These are phyloP conservation scores for Pogonocherus hispidulus DNA, from an alignment of 2,888 invertebrate genomes.

Conservation along the genomic window DNA sequence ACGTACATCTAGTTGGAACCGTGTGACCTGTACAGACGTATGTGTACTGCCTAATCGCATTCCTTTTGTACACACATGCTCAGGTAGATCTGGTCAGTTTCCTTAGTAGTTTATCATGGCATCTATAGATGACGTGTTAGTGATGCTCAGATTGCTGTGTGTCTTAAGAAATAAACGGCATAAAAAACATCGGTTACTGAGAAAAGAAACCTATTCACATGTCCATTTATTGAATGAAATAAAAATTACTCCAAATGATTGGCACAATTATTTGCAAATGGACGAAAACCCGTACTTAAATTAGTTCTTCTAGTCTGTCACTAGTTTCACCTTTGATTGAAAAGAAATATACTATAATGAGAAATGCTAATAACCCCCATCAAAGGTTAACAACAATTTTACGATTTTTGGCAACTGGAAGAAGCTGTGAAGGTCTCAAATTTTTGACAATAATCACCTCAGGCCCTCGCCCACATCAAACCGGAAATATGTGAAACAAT, in stretches of 20 bases:
- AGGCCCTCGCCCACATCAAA: background rate
- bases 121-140: background rate
- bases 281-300: background rate
- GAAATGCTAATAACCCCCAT: background rate
- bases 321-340: background rate
- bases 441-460: background rate
- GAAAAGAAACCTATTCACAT: constrained; percentile 5
- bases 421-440: background rate
- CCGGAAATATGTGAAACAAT: background rate
- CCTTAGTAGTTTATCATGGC: background rate
- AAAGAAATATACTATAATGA: constrained; percentile 11
- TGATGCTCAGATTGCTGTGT: background rate
- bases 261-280: constrained; percentile 3
- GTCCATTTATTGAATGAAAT: background rate
- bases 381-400: background rate
- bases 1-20: background rate
- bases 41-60: background rate
- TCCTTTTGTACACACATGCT: background rate
- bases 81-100: background rate
- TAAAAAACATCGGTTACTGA: background rate
- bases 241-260: constrained; percentile 1
- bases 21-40: background rate
- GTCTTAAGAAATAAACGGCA: too few species aligned
- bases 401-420: constrained; percentile 5
- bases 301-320: background rate